Evolutionary conservation across 2,113 vertebrate species (phyloP).

Genomic region (Salvator merianae): DNA sequence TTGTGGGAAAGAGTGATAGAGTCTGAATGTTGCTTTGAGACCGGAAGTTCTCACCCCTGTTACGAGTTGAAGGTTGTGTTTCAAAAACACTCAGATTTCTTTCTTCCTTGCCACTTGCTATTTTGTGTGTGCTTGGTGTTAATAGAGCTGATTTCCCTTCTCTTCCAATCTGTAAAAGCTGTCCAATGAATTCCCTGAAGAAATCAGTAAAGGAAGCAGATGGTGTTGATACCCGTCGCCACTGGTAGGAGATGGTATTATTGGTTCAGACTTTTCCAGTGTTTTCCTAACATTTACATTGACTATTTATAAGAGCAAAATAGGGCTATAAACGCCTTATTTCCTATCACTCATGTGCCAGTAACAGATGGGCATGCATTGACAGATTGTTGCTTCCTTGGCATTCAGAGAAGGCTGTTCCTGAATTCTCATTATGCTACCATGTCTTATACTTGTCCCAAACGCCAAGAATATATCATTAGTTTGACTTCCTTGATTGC

Average conservation of each 20-base stretch:
- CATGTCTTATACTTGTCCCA: too few relatives aligned
- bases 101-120: slow-evolving; percentile 33
- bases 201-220: slow-evolving; percentile 64
- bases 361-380: slow-evolving; percentile 66
- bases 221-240: slow-evolving; percentile 46
- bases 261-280: slow-evolving; percentile 48
- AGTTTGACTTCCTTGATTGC: background rate
- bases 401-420: background rate
- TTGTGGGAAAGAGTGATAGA: slow-evolving; percentile 29
- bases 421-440: background rate
- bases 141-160: slow-evolving; percentile 48
- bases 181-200: slow-evolving; percentile 52
- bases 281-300: slow-evolving; percentile 53
- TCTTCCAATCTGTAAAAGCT: slow-evolving; percentile 56
- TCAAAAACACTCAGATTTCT: slow-evolving; percentile 30
- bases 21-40: slow-evolving; percentile 50
- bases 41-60: slow-evolving; percentile 44
- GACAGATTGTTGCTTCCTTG: background rate
- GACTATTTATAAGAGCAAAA: slow-evolving; percentile 55
- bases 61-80: slow-evolving; percentile 54
- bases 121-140: background rate
- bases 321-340: slow-evolving; percentile 40
- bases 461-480: background rate
- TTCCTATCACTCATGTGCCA: slow-evolving; percentile 62
- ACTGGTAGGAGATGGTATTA: slow-evolving; percentile 40